Evolutionary conservation across 2,113 vertebrate species (phyloP).

Genomic region (Thinocorus orbignyianus): DNA sequence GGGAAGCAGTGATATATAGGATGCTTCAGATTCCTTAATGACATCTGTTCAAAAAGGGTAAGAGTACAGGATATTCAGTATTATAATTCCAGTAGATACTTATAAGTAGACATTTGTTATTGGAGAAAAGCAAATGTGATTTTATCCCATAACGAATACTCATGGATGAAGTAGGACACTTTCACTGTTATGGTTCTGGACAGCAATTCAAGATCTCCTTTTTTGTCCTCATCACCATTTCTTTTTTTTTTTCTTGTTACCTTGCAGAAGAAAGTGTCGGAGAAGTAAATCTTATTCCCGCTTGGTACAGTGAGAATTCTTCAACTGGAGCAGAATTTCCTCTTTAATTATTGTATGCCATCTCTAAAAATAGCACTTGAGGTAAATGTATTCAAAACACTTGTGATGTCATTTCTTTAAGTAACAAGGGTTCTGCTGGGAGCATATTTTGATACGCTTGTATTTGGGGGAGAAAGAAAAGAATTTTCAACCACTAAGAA

Average conservation of each 20-base stretch:
- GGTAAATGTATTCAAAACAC: not conserved
- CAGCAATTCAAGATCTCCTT: not conserved
- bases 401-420: not conserved
- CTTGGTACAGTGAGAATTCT: not conserved
- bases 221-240: not conserved
- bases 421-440: not conserved
- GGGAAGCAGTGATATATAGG: not conserved
- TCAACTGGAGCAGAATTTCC: not conserved
- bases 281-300: not conserved
- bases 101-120: not conserved
- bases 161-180: not conserved
- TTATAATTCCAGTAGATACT: not conserved
- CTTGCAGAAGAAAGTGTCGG: not conserved
- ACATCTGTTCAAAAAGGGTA: not conserved
- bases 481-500: not conserved
- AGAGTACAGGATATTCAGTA: not conserved
- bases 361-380: not conserved
- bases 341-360: not conserved
- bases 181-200: not conserved
- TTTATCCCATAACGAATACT: not conserved
- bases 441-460: not conserved
- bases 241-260: not conserved
- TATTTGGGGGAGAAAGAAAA: not conserved
- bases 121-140: not conserved
- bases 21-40: slow-evolving; percentile 10